Conservation (phyloP, 2,888 invertebrate species). For the Onthophagus sagittarius region DNA sequence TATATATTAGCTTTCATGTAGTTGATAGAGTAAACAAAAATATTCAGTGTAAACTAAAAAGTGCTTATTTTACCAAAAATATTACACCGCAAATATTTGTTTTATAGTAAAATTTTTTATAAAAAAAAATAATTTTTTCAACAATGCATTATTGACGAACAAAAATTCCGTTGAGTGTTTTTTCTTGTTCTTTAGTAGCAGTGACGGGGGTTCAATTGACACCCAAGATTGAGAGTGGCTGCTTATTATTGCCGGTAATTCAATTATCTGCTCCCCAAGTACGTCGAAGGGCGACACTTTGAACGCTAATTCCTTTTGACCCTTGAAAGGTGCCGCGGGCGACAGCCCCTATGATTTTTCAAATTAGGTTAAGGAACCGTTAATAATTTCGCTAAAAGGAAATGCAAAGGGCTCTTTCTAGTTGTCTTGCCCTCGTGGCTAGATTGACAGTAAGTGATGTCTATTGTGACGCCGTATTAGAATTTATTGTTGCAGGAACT, state of each 20-base stretch:
- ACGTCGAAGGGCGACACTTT: not conserved
- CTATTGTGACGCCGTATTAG: not conserved
- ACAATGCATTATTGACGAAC: no score
- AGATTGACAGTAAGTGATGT: not conserved
- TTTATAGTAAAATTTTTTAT: not conserved
- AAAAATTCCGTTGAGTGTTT: not conserved
- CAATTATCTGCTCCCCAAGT: not conserved
- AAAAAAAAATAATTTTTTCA: not conserved
- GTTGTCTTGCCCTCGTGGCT: not conserved
- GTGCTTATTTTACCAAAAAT: not conserved
- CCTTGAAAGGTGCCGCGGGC: not conserved
- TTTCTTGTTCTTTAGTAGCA: not conserved
- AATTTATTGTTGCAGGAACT: no score
- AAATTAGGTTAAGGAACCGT: not conserved
- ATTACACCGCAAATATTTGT: not conserved
- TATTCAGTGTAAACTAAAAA: not conserved
- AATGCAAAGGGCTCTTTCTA: not conserved
- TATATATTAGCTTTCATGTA: not conserved
- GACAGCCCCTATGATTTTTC: not conserved
- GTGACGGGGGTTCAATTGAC: not conserved
- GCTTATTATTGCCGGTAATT: not conserved
- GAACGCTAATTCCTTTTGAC: not conserved
- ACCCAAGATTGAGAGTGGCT: not conserved
- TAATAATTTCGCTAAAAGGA: not conserved
- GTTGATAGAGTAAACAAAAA: not conserved